Conservation (phyloP, 2,113 vertebrate genomes). For the Budorcas taxicolor region DNA sequence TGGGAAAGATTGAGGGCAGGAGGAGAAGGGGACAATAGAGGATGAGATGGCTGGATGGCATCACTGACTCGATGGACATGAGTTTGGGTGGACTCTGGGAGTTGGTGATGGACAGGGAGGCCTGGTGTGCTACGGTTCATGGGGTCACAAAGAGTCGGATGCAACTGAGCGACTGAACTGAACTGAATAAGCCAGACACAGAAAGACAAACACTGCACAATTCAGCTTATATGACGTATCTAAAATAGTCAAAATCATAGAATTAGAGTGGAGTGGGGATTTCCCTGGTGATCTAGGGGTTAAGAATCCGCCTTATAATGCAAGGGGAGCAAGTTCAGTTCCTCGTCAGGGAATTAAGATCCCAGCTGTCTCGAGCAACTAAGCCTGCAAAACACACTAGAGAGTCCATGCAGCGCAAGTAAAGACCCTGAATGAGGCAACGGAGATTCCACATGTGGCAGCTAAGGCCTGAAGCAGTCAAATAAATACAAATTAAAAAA, state of each 20-base stretch:
- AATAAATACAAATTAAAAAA: background rate
- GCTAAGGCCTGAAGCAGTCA: background rate
- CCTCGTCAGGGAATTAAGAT: background rate
- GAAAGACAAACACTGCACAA: background rate
- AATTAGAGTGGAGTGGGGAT: background rate
- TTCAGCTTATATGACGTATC: background rate
- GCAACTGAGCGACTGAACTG: fast-evolving
- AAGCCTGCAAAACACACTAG: background rate
- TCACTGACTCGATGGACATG: background rate
- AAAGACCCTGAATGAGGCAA: background rate
- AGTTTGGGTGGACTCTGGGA: background rate
- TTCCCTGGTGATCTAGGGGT: background rate
- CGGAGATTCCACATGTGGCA: fast-evolving
- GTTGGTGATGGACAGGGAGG: background rate
- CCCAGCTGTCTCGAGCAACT: background rate
- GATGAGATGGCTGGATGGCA: background rate
- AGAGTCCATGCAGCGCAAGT: background rate
- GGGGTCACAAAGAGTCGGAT: background rate
- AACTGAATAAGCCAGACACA: background rate
- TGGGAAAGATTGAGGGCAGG: background rate
- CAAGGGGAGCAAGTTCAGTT: background rate
- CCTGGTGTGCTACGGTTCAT: background rate
- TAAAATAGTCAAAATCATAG: background rate
- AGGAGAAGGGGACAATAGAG: background rate
- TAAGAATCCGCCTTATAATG: background rate